These are phyloP conservation scores for Salminus brasiliensis DNA, from an alignment of 2,113 vertebrate genomes.

Conservation along the genomic window DNA sequence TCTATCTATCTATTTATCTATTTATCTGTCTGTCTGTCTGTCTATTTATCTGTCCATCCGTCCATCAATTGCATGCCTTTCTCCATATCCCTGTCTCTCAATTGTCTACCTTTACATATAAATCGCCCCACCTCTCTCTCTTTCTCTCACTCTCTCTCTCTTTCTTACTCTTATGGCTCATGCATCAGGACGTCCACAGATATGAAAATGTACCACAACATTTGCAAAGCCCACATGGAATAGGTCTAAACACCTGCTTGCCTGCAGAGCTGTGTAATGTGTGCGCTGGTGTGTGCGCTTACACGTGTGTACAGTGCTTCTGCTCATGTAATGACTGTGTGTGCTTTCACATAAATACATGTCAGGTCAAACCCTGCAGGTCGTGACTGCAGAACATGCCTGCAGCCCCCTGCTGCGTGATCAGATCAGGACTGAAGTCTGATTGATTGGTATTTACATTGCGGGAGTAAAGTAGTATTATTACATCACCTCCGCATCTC, in stretches of 20 bases:
- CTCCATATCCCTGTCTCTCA: background rate
- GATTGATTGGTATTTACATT: conserved; percentile 35
- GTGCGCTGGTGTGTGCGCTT: conserved; percentile 2
- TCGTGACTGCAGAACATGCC: background rate
- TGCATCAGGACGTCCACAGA: too few species aligned
- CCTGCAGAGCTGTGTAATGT: background rate
- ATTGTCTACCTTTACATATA: conserved; percentile 1
- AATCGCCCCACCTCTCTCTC: too few species aligned
- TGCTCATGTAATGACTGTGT: too few species aligned
- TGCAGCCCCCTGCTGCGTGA: conserved; percentile 9
- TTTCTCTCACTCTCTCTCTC: too few species aligned
- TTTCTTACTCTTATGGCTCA: too few species aligned
- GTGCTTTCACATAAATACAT: background rate
- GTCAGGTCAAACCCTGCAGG: background rate
- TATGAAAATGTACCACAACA: too few species aligned
- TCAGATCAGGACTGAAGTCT: conserved; percentile 23
- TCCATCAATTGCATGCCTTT: conserved; percentile 14
- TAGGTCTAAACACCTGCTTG: background rate
- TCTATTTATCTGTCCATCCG: too few species aligned
- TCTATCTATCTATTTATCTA: too few species aligned
- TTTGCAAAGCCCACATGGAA: too few species aligned
- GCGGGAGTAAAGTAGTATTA: conserved; percentile 22
- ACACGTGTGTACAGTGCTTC: conserved; percentile 3
- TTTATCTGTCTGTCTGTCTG: too few species aligned
- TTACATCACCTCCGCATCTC: conserved; percentile 42